These are phyloP conservation scores for Leptogaster cylindrica DNA, from an alignment of 2,888 invertebrate species.

Conservation along the genomic window DNA sequence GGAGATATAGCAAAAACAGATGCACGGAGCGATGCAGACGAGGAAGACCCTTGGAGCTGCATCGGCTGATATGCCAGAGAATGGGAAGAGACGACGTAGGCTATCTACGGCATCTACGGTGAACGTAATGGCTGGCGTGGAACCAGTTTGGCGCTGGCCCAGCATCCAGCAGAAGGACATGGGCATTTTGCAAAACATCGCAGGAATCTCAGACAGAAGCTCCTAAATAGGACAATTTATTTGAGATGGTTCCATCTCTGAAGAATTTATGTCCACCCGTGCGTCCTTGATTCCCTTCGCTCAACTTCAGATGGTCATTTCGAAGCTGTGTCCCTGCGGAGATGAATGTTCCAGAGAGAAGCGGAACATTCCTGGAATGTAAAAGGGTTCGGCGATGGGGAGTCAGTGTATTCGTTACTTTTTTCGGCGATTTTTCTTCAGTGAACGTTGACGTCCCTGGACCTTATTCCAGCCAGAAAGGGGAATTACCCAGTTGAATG, in stretches of 20 bases:
- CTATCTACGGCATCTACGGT: too few relatives aligned
- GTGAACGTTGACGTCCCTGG: neutral
- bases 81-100: too few relatives aligned
- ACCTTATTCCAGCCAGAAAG: neutral
- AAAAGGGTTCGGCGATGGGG: too few relatives aligned
- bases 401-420: too few relatives aligned
- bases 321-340: neutral
- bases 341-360: neutral
- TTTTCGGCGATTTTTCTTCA: neutral
- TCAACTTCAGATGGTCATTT: constrained; percentile 26
- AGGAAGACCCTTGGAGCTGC: neutral
- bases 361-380: too few relatives aligned
- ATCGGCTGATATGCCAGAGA: neutral
- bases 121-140: neutral
- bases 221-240: constrained; percentile 36
- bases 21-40: neutral
- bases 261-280: constrained; percentile 21
- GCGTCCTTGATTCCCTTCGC: constrained; percentile 15
- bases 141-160: neutral
- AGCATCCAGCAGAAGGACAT: constrained; percentile 1
- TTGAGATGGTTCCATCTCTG: constrained; percentile 30
- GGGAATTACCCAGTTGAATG: neutral
- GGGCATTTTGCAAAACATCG: constrained; percentile 19
- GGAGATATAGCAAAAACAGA: constrained; percentile 5
- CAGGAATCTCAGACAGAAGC: constrained; percentile 21